Evolutionary conservation across 2,113 vertebrate species (phyloP).

Genomic region (Hippocampus guttulatus): DNA sequence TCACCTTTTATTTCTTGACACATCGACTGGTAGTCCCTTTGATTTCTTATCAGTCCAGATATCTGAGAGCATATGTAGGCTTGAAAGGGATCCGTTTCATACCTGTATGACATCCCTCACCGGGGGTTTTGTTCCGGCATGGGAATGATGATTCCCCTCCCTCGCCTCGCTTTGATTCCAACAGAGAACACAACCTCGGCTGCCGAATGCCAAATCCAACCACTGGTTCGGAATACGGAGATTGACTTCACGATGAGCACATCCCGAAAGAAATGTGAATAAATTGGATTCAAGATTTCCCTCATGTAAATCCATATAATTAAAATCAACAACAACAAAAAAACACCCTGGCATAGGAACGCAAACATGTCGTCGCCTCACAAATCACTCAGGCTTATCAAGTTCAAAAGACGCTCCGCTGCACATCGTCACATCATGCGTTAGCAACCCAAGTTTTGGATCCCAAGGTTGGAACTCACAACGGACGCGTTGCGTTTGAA

Average conservation of each 20-base stretch:
- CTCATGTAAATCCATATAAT: conserved; percentile 22
- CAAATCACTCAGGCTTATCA: conserved; percentile 33
- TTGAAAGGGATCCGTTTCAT: conserved; percentile 28
- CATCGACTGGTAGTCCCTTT: conserved; percentile 23
- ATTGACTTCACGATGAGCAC: not conserved
- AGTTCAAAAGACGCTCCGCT: conserved; percentile 21
- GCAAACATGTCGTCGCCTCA: not conserved
- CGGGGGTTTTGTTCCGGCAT: conserved; percentile 2
- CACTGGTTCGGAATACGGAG: conserved; percentile 1
- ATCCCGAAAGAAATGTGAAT: conserved; percentile 12
- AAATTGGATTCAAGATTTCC: conserved; percentile 19
- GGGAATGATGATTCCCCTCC: conserved; percentile 3
- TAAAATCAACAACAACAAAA: conserved; percentile 3
- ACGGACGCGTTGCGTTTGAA: conserved; percentile 50
- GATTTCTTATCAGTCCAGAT: conserved; percentile 47
- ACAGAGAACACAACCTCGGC: conserved; percentile 6
- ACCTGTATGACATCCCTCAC: conserved; percentile 16
- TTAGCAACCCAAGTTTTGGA: conserved; percentile 1
- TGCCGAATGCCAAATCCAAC: conserved; percentile 11
- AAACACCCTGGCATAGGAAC: conserved; percentile 1
- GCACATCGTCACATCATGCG: conserved; percentile 26
- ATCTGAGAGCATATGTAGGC: conserved; percentile 35
- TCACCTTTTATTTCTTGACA: conserved; percentile 17
- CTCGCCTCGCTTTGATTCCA: conserved; percentile 16
- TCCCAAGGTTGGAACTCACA: conserved; percentile 31